Conservation (phyloP, 2,113 vertebrate species). For the Pterocles burchelli region DNA sequence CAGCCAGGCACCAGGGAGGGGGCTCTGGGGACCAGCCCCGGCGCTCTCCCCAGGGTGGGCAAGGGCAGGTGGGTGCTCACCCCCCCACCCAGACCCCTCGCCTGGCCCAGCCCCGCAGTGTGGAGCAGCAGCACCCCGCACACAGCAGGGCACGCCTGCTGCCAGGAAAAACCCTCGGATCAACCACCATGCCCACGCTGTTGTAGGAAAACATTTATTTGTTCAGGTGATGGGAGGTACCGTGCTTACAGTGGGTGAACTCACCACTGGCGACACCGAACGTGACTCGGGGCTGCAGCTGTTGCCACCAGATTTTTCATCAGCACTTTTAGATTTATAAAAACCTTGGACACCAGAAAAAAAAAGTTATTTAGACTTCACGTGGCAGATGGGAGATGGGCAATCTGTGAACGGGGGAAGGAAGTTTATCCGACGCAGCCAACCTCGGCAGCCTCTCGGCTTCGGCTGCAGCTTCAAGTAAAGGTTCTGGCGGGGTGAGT, state of each 20-base stretch:
- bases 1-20: not conserved
- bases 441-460: not conserved
- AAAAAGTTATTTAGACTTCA: constrained; percentile 21
- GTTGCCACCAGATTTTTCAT: constrained; percentile 40
- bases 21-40: not conserved
- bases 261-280: constrained; percentile 65
- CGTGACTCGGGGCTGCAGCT: constrained; percentile 58
- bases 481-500: constrained; percentile 5
- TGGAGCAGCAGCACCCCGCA: fast-evolving
- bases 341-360: constrained; percentile 69
- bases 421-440: not conserved
- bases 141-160: fast-evolving
- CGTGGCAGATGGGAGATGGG: constrained; percentile 30
- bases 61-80: fast-evolving
- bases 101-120: not conserved
- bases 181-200: constrained; percentile 48
- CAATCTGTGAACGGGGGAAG: constrained; percentile 1
- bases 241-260: constrained; percentile 73
- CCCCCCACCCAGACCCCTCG: fast-evolving
- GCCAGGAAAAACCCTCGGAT: not conserved
- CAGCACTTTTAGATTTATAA: constrained; percentile 47
- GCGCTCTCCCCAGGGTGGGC: not conserved
- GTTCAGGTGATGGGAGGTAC: constrained; percentile 76
- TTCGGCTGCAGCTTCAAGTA: constrained; percentile 19
- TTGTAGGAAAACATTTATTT: constrained; percentile 83